Base-by-base conservation (phyloP, 2,113 vertebrate species). In the Clarias magur region DNA sequence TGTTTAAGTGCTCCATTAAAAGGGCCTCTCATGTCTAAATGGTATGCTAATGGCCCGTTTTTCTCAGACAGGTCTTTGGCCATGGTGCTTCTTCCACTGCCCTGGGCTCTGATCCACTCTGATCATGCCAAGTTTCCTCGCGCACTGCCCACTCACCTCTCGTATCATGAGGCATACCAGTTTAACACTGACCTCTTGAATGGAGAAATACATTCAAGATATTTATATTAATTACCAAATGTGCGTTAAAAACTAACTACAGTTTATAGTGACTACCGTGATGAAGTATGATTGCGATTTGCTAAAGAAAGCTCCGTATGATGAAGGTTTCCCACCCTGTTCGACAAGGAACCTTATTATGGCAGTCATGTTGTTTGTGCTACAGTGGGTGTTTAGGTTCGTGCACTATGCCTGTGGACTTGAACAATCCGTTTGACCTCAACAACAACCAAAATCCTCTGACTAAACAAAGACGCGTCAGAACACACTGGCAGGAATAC, bases 1-100 rank as follows among this genome's bases (percentile, higher is more conserved):
- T 90, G 90, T 89, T 89, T 80, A 86, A 90, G 89, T 83, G 82
- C 85, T 89, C 90, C 85, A 90, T 92, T 87, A 91, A 91, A 91
- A 88, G 82, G 83, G 73, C 63, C 84, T 89, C 88, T 89, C 87
- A 84, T 86, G 88, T 90, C 86, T 90, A 89, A 85, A 92, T 89
- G 86, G 82, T 84, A 91, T 87, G 89, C 88, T 92, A 90, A 92
- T 91, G 88, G 87, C 13, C 86, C 82, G 75, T 89, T 90, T 48
- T 84, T 88, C 86, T 91, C 87, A 90, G 91, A 91, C 91, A 90
- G 90, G 80, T 84, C 89, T 86, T 88, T 90, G 88, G 90, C 81
- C 70, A 73, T 63, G 68, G 81, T 73, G 62, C 72, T 68, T 62
- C 62, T 59, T 78, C 82, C 57, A 13, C 80, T 85, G 85, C 85